Percentiles rank a stretch among this genome's conserved stretches.
These are phyloP conservation scores for Andricus quercusramuli DNA, from an alignment of 2,888 invertebrate genomes.

Conservation along the genomic window DNA sequence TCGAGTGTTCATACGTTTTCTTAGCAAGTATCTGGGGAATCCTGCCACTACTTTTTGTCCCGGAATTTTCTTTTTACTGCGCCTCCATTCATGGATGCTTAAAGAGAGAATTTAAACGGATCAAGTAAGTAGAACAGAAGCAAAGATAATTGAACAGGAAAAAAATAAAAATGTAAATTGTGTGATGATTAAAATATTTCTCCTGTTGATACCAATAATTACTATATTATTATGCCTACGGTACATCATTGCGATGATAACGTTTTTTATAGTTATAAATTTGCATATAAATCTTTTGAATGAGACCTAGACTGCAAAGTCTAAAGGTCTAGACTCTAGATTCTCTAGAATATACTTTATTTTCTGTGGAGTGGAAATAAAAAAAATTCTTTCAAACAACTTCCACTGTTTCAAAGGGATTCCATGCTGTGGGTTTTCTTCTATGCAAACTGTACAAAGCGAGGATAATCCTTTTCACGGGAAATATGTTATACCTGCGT, in stretches of 20 bases:
- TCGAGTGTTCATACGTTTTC: background rate
- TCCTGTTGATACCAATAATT: background rate
- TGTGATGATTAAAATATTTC: background rate
- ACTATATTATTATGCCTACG: background rate
- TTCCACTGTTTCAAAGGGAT: background rate
- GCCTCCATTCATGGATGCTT: background rate
- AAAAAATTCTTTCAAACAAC: background rate
- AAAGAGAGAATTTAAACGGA: background rate
- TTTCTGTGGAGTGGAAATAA: background rate
- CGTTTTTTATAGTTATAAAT: too few species aligned
- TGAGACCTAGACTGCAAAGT: background rate
- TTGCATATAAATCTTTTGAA: background rate
- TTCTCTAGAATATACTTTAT: background rate
- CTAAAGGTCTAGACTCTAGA: too few species aligned
- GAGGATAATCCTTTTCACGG: background rate
- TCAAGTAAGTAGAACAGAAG: slow-evolving; percentile 5
- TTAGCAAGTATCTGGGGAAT: background rate
- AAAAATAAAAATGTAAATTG: background rate
- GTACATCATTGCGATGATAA: too few species aligned
- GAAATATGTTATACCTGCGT: background rate
- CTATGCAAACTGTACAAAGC: background rate
- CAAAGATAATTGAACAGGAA: background rate
- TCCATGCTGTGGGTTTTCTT: background rate
- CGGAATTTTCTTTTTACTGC: background rate
- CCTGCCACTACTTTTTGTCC: background rate